phyloP scores from a whole-genome alignment of 1,140 invertebrate species.

The Drosophila dunni region DNA sequence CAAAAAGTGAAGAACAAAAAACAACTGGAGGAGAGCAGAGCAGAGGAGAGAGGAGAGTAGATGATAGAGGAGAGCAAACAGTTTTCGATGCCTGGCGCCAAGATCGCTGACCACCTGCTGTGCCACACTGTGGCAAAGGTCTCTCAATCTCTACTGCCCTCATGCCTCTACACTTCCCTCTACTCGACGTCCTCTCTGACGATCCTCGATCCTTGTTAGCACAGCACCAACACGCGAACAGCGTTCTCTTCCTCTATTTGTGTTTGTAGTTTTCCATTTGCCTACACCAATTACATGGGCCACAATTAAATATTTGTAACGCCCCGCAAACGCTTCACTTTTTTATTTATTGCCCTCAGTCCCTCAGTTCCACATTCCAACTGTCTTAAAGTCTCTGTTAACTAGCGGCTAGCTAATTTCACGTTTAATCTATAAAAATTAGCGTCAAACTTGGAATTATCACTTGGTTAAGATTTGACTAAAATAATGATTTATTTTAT shows the following conservation, averaged over 20 bases:
- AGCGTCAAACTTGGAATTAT: no score
- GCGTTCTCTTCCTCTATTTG: constrained; percentile 25
- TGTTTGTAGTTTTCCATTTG: constrained; percentile 43
- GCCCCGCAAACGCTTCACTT: constrained; percentile 45
- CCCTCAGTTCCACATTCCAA: background rate
- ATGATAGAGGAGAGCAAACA: constrained; percentile 43
- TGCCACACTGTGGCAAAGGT: constrained; percentile 52
- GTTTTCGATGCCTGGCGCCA: constrained; percentile 69
- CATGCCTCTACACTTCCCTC: background rate
- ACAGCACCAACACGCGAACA: constrained; percentile 45
- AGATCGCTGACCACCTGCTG: constrained; percentile 78
- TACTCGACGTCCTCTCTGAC: background rate
- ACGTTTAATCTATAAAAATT: no score
- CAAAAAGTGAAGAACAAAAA: constrained; percentile 17
- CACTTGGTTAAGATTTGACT: no score
- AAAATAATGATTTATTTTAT: no score
- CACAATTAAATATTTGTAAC: constrained; percentile 83
- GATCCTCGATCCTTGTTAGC: constrained; percentile 73
- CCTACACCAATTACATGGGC: constrained; percentile 73
- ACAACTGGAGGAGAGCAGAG: background rate
- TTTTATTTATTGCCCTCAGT: constrained; percentile 18
- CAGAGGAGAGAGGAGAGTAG: background rate
- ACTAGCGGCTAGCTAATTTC: no score
- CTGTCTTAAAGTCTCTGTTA: no score
- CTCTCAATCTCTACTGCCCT: constrained; percentile 19